Evolutionary conservation across 92 coral and sea anemone genomes (phyloP).

Genomic region (Pocillopora meandrina): DNA sequence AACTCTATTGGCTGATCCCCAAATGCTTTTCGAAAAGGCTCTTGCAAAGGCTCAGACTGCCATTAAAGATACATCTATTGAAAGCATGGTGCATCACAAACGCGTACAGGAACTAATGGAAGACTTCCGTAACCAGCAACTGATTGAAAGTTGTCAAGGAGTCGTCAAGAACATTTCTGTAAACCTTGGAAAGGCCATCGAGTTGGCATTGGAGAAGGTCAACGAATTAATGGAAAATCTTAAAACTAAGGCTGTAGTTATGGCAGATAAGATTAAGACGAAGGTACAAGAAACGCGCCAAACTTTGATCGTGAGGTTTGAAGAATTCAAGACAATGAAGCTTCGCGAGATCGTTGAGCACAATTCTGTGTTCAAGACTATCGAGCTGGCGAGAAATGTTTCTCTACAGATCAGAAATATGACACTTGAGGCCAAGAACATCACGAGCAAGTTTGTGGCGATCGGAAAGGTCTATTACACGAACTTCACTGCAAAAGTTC

Average conservation of each 20-base stretch:
- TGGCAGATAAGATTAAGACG: constrained; percentile 47
- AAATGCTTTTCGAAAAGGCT: constrained; percentile 34
- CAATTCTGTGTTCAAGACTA: constrained; percentile 67
- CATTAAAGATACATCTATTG: constrained; percentile 63
- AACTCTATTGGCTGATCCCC: constrained; percentile 43
- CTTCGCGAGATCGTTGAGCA: constrained; percentile 88
- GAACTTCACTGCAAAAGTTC: constrained; percentile 70
- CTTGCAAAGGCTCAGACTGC: constrained; percentile 39
- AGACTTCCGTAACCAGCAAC: constrained; percentile 75
- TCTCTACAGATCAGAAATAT: constrained; percentile 59
- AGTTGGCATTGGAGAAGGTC: constrained; percentile 35
- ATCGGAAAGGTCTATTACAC: constrained; percentile 70
- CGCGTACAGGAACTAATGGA: constrained; percentile 74
- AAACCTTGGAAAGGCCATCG: constrained; percentile 30
- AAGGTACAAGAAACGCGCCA: constrained; percentile 53
- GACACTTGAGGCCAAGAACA: constrained; percentile 60
- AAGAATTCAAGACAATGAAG: constrained; percentile 74
- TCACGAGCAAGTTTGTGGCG: constrained; percentile 67
- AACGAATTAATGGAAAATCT: constrained; percentile 35
- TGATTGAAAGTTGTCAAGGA: constrained; percentile 51
- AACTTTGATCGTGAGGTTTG: constrained; percentile 59
- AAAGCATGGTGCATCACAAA: constrained; percentile 64
- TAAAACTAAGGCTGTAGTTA: constrained; percentile 39
- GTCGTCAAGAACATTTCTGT: constrained; percentile 37
- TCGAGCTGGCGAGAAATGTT: constrained; percentile 68